phyloP scores from a whole-genome alignment of 2,113 vertebrate species.

The Meriones unguiculatus region DNA sequence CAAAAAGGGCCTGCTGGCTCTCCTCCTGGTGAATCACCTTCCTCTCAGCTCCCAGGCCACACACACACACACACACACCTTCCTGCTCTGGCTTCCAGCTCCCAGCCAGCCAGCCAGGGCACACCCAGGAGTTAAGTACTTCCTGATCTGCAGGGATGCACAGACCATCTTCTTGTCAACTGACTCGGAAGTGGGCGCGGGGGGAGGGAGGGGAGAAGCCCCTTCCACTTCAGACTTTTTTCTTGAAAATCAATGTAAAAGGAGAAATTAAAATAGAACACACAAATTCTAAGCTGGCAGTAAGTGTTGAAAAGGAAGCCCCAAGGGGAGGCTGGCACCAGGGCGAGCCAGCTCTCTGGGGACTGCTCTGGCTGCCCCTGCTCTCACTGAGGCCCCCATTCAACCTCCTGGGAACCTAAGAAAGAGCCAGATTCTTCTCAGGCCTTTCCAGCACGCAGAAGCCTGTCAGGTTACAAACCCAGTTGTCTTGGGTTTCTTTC shows the following conservation, averaged over 20 bases:
- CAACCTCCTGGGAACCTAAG: neutral
- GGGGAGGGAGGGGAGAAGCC: neutral
- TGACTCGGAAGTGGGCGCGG: neutral
- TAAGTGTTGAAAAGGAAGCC: neutral
- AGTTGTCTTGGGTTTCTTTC: constrained; percentile 54
- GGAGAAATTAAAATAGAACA: neutral
- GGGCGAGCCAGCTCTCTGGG: neutral
- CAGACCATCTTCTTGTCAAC: neutral
- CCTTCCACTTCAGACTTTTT: neutral
- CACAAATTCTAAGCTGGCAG: neutral
- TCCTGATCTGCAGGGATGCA: fast-evolving
- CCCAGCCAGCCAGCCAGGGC: too few species aligned
- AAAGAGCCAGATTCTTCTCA: neutral
- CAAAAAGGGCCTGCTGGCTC: neutral
- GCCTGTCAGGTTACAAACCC: neutral
- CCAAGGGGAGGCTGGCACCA: neutral
- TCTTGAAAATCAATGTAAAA: constrained; percentile 1
- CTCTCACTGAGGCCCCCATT: neutral
- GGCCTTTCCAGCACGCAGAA: neutral
- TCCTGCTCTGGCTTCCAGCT: neutral
- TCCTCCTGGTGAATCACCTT: constrained; percentile 38
- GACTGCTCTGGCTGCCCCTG: neutral
- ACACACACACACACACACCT: neutral
- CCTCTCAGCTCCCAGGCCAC: neutral
- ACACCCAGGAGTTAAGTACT: neutral